A percentile compares a stretch with the other conserved stretches of the same genome.
phyloP scores from a whole-genome alignment of 2,113 vertebrate species.

The Epinephelus fuscoguttatus region DNA sequence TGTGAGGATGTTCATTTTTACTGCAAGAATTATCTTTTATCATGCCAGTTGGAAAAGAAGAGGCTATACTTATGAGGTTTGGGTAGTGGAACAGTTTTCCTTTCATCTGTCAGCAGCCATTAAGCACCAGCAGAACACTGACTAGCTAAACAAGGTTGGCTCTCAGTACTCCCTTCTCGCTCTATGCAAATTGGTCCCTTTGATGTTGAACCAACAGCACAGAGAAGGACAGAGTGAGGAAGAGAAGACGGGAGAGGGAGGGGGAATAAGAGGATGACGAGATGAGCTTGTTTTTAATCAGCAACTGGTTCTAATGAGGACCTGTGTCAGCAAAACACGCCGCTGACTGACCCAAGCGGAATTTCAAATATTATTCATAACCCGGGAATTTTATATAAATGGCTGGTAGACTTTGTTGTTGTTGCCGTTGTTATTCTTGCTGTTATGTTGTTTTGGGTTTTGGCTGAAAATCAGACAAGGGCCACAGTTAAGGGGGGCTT shows the following conservation, averaged over 20 bases:
- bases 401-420: slow-evolving; percentile 46
- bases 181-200: slow-evolving; percentile 72
- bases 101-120: slow-evolving; percentile 75
- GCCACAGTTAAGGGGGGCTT: slow-evolving; percentile 9
- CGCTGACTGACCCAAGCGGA: slow-evolving; percentile 53
- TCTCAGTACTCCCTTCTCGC: slow-evolving; percentile 45
- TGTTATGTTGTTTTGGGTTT: slow-evolving; percentile 25
- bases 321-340: slow-evolving; percentile 65
- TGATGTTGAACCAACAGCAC: slow-evolving; percentile 72
- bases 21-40: slow-evolving; percentile 46
- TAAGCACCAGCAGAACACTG: slow-evolving; percentile 57
- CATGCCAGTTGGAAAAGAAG: slow-evolving; percentile 23
- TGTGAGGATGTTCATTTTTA: slow-evolving; percentile 40
- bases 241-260: slow-evolving; percentile 32
- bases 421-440: slow-evolving; percentile 24
- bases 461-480: slow-evolving; percentile 32
- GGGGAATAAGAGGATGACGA: slow-evolving; percentile 20
- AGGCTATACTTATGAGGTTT: slow-evolving; percentile 57
- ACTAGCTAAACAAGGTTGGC: slow-evolving; percentile 68
- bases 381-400: slow-evolving; percentile 35
- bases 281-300: slow-evolving; percentile 68
- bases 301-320: slow-evolving; percentile 69
- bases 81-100: slow-evolving; percentile 54
- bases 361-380: slow-evolving; percentile 48
- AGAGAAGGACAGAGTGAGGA: slow-evolving; percentile 46